Base-by-base conservation (phyloP, 2,888 invertebrate genomes). In the Erebia palarica region DNA sequence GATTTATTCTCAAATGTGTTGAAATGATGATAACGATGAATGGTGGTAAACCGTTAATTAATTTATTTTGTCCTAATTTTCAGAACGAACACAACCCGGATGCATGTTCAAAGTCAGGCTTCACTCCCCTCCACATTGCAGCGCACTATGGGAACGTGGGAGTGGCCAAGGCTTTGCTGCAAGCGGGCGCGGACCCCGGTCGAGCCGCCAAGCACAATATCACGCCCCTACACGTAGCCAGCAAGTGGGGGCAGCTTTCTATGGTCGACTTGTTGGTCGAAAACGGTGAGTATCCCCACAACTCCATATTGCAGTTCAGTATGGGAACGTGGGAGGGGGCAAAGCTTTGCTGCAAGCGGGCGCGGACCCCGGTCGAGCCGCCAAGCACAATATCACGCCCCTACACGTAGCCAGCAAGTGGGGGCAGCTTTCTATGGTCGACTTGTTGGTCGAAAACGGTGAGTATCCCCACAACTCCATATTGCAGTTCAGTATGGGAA, bases 401-500 rank as follows among this genome's bases (percentile, higher is more conserved):
- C 92, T 99, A 67, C 99, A 99, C 88, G 99, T 99, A 53, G 99
- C 99, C 59, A 97, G 98, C 82, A 99, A 99, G 94, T 99, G 99
- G 99, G 99, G 99, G 11, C 98, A 99, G 88, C 95, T 96, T 78
- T 97, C 97, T 78, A 98, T 99, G 96, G 96, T 98, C 42, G 96
- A 96, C 71, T 91, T 99, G 76, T 94, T 99, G 74, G 94, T 99
- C 64, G 97, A 97, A 79, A 96, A 97, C 75, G 93, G 94, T 93
- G 80, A 84, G 75, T 49, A 57, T 99, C 99, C 0, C 99, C 99
- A 99, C 99, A 21, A 0, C 95, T 99, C 47, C 99, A 99, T 91
- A 99, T 99, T 80, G 98, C 99, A 21, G 97, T 99, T 4, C 99
- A 99, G 94, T 99, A 99, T 89, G 99, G 99, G 68, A 99, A 99